phyloP scores from a whole-genome alignment of 2,113 vertebrate species.

The Leptocoma aspasia region DNA sequence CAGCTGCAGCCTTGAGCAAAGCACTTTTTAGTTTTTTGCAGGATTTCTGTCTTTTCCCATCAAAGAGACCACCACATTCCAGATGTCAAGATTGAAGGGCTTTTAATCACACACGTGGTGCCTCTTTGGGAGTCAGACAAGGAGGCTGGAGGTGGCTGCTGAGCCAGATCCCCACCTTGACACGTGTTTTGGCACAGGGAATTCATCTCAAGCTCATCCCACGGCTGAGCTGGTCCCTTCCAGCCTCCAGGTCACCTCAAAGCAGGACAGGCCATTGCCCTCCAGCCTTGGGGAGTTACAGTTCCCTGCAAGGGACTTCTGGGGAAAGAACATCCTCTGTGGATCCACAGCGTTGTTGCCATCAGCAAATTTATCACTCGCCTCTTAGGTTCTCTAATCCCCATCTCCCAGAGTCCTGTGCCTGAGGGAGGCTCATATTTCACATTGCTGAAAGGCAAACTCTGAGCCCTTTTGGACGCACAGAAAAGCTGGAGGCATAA shows the following conservation, averaged over 20 bases:
- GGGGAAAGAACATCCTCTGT: neutral
- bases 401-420: neutral
- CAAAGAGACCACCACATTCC: neutral
- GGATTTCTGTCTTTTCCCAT: neutral
- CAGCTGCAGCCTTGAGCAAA: neutral
- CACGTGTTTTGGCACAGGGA: neutral
- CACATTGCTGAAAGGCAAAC: neutral
- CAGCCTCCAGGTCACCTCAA: neutral
- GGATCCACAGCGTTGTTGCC: neutral
- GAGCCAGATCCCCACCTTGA: neutral
- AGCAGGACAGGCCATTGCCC: fast-evolving
- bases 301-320: neutral
- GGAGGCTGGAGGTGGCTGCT: neutral
- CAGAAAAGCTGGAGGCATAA: neutral
- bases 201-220: neutral
- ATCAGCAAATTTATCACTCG: neutral
- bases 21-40: neutral
- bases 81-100: neutral
- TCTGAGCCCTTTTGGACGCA: neutral
- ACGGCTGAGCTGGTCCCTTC: neutral
- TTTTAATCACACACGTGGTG: neutral
- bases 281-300: neutral
- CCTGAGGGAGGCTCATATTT: conserved; percentile 26
- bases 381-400: neutral
- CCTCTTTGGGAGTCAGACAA: neutral